Evolutionary conservation across 2,888 invertebrate genomes (phyloP).

Genomic region (Spilarctia lutea): DNA sequence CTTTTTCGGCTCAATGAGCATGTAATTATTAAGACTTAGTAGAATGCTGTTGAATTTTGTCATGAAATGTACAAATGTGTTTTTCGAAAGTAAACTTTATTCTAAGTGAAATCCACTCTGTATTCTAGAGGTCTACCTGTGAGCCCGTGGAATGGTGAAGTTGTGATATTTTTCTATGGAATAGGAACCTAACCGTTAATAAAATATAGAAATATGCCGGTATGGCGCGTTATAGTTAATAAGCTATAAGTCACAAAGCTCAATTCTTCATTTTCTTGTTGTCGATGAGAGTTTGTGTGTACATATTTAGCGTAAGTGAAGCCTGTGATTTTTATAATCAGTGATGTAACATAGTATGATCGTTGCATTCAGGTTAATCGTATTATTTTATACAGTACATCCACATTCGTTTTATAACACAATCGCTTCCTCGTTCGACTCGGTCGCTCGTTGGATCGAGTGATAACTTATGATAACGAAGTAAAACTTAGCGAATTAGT

Average conservation of each 20-base stretch:
- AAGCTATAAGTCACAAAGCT: conserved; percentile 80
- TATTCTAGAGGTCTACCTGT: conserved; percentile 83
- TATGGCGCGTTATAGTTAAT: conserved; percentile 68
- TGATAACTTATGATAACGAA: conserved; percentile 50
- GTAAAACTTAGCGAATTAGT: conserved; percentile 46
- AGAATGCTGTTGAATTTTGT: conserved; percentile 86
- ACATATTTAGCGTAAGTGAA: conserved; percentile 85
- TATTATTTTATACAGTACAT: conserved; percentile 55
- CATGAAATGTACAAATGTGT: conserved; percentile 87
- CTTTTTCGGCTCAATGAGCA: conserved; percentile 71
- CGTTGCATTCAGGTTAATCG: conserved; percentile 61
- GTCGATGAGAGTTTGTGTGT: conserved; percentile 83
- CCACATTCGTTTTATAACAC: conserved; percentile 49
- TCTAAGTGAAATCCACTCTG: conserved; percentile 82
- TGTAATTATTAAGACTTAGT: conserved; percentile 81
- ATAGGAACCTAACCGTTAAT: conserved; percentile 55
- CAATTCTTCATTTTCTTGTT: conserved; percentile 78
- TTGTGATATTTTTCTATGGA: conserved; percentile 84
- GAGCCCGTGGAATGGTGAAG: conserved; percentile 79
- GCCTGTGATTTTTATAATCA: conserved; percentile 79
- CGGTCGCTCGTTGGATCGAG: conserved; percentile 54
- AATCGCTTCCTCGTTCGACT: conserved; percentile 56
- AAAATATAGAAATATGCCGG: conserved; percentile 64
- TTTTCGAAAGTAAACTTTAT: conserved; percentile 84
- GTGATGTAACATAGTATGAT: conserved; percentile 64